Conservation (phyloP, 1,140 invertebrate genomes). For the Monomorium pharaonis region DNA sequence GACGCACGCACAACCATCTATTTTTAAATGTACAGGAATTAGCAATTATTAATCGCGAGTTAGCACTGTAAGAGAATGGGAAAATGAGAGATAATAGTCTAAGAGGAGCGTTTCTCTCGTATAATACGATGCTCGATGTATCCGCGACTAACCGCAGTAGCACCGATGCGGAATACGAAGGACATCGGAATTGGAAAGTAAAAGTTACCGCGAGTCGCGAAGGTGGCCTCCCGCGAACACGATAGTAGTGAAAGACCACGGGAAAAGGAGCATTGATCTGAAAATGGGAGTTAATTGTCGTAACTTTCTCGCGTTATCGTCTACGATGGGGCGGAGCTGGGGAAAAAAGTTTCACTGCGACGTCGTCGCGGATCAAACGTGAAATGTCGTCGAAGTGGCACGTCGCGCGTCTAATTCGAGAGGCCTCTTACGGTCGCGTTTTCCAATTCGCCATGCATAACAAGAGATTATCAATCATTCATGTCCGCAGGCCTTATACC, state of each 20-base stretch:
- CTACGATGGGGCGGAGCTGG: background rate
- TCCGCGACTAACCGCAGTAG: constrained; percentile 42
- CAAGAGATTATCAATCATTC: constrained; percentile 37
- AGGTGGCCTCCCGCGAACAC: constrained; percentile 22
- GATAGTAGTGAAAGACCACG: constrained; percentile 46
- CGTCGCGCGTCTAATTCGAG: background rate
- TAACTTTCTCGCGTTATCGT: constrained; percentile 66
- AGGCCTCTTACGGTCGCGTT: background rate
- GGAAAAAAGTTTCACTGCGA: constrained; percentile 42
- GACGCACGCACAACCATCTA: background rate
- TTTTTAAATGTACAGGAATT: background rate
- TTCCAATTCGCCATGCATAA: constrained; percentile 23
- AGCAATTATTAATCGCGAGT: background rate
- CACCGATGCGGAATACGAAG: constrained; percentile 45
- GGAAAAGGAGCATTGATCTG: constrained; percentile 55
- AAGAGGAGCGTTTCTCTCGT: background rate
- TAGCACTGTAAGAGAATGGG: background rate
- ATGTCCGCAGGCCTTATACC: background rate
- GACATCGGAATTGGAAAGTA: constrained; percentile 62
- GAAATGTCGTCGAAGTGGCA: constrained; percentile 4
- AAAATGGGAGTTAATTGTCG: constrained; percentile 63
- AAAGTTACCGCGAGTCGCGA: constrained; percentile 47
- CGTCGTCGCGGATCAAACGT: background rate
- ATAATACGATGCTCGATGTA: background rate
- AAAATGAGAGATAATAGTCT: background rate